Conservation (phyloP, 2,113 vertebrate species). For the Oryzias woworae region DNA sequence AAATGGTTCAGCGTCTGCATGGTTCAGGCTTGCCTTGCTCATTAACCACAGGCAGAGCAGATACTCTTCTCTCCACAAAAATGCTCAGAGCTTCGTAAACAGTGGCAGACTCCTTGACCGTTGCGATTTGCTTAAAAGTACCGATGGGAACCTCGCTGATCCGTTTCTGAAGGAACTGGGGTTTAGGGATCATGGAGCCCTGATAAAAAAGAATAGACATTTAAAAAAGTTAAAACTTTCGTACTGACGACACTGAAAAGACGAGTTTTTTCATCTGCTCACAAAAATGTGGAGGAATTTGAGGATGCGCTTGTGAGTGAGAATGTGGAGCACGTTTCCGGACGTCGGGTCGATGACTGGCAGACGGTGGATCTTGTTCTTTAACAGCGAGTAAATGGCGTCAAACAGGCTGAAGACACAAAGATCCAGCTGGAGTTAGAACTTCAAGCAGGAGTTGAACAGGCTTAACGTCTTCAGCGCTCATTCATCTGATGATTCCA, state of each 20-base stretch:
- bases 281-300: constrained; percentile 95
- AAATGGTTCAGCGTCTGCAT: neutral
- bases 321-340: constrained; percentile 91
- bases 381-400: constrained; percentile 90
- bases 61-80: constrained; percentile 92
- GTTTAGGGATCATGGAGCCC: constrained; percentile 86
- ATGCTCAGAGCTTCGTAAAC: constrained; percentile 84
- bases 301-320: constrained; percentile 95
- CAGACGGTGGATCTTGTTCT: constrained; percentile 94
- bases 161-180: constrained; percentile 85
- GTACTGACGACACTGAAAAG: neutral
- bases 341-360: constrained; percentile 91
- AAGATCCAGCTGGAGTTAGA: constrained; percentile 4
- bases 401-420: constrained; percentile 86
- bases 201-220: constrained; percentile 37
- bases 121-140: constrained; percentile 87
- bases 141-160: constrained; percentile 87
- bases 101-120: constrained; percentile 82
- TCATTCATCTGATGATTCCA: neutral
- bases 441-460: neutral
- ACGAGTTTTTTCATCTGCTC: constrained; percentile 11
- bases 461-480: no score
- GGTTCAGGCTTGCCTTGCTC: constrained; percentile 74
- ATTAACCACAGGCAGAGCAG: constrained; percentile 89
- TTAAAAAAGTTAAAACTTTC: neutral